These are phyloP conservation scores for Centrocercus urophasianus DNA, from an alignment of 2,113 vertebrate species.

Conservation along the genomic window DNA sequence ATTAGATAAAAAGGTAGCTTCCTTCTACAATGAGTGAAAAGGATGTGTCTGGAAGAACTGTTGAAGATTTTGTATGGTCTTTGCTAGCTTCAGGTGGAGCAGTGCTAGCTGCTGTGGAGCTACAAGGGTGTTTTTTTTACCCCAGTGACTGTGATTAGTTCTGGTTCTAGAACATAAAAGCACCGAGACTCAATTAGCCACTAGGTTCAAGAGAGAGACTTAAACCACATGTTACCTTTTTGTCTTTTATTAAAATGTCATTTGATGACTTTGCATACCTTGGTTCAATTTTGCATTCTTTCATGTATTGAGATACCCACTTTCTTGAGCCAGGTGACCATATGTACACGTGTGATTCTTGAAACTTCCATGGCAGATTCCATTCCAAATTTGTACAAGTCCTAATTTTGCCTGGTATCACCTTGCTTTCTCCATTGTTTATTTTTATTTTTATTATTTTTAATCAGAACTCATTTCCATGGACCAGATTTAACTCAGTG, in stretches of 20 bases:
- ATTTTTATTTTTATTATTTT: not conserved
- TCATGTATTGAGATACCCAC: not conserved
- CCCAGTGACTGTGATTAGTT: not conserved
- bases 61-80: not conserved
- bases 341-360: accelerated
- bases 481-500: not conserved
- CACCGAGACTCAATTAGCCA: not conserved
- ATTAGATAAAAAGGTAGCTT: not conserved
- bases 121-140: not conserved
- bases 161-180: not conserved
- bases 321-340: not conserved
- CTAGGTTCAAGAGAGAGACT: accelerated
- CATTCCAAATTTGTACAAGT: not conserved
- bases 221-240: not conserved
- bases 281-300: not conserved
- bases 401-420: not conserved
- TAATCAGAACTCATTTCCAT: too few relatives aligned
- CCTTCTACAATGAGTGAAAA: not conserved
- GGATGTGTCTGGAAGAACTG: not conserved
- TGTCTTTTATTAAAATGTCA: not conserved
- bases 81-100: not conserved
- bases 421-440: not conserved
- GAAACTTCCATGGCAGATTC: not conserved
- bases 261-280: not conserved
- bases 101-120: not conserved